Evolutionary conservation across 2,113 vertebrate species (phyloP), one percentile per base, ranked within the genome.

Genomic region (Seriola dumerili): DNA sequence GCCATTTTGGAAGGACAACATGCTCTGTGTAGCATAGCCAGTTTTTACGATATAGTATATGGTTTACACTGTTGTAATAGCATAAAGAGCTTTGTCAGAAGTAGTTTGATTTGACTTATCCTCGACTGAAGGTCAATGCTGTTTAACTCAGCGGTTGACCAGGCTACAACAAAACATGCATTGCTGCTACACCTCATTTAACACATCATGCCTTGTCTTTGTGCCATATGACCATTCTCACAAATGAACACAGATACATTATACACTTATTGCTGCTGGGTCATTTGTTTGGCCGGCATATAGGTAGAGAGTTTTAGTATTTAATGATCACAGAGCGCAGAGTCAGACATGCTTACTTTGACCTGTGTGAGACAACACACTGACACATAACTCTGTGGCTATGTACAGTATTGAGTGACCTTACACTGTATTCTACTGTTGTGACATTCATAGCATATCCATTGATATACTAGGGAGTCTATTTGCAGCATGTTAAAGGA

Each of bases 141-240:
- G 88, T 88, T 84, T 42, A 23, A 76, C 75, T 73, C 80, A 50
- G 78, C 55, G n/a, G 69, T 75, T 85, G 86, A 78, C 73, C 82
- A 48, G 89, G 81, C 89, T 84, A 82, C 82, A 76, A 87, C 78
- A 74, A 73, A 89, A 88, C 85, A 86, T 79, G 87, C 89, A 87
- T 91, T 92, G 93, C 94, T 95, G 95, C 94, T 95, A 91, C 76
- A 84, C 88, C 85, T 91, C 86, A 87, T 92, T 85, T 57, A 85
- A 91, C 89, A 85, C 88, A 3, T 85, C 94, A 94, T 91, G 92
- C 93, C 94, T 95, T 92, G 93, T 94, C 83, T 87, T 85, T 86
- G 88, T 93, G 84, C 85, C 87, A 88, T 71, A 92, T 64, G 55
- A 81, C 61, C 88, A 80, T 85, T 75, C 74, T 74, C 78, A 87